Conservation (phyloP, 2,113 vertebrate species). For the Perognathus longimembris region DNA sequence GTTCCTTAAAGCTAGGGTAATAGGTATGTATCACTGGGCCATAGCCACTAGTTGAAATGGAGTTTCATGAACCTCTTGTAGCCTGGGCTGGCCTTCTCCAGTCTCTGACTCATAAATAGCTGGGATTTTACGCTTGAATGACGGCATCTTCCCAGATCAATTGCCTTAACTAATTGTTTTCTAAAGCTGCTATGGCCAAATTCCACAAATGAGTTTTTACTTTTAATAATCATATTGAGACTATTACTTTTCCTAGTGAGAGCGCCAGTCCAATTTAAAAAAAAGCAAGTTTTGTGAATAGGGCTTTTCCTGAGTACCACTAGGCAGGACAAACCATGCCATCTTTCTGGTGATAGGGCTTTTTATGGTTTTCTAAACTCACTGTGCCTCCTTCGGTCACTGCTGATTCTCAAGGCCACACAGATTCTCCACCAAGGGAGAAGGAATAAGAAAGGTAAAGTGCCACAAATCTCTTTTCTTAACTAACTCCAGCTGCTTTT, state of each 20-base stretch:
- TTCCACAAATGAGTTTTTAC: neutral
- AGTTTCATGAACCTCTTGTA: too few relatives aligned
- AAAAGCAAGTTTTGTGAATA: too few relatives aligned
- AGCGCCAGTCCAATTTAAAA: neutral
- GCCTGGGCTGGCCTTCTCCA: too few relatives aligned
- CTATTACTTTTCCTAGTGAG: too few relatives aligned
- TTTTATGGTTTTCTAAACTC: neutral
- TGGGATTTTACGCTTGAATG: too few relatives aligned
- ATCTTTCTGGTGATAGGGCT: neutral
- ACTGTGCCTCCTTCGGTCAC: neutral
- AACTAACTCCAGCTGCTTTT: neutral
- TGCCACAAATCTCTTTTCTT: neutral
- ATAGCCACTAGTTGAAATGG: too few relatives aligned
- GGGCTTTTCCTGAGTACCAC: neutral
- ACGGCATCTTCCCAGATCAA: too few relatives aligned
- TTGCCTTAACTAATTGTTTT: neutral
- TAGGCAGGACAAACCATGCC: neutral
- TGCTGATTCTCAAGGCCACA: neutral
- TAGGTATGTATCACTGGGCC: too few relatives aligned
- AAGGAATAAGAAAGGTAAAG: neutral
- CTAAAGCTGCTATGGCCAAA: neutral
- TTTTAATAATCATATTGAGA: too few relatives aligned
- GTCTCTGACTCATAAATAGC: too few relatives aligned
- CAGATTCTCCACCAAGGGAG: neutral
- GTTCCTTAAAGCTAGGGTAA: too few relatives aligned